These are phyloP conservation scores for Festucalex cinctus DNA, from an alignment of 2,113 vertebrate genomes.

Conservation along the genomic window DNA sequence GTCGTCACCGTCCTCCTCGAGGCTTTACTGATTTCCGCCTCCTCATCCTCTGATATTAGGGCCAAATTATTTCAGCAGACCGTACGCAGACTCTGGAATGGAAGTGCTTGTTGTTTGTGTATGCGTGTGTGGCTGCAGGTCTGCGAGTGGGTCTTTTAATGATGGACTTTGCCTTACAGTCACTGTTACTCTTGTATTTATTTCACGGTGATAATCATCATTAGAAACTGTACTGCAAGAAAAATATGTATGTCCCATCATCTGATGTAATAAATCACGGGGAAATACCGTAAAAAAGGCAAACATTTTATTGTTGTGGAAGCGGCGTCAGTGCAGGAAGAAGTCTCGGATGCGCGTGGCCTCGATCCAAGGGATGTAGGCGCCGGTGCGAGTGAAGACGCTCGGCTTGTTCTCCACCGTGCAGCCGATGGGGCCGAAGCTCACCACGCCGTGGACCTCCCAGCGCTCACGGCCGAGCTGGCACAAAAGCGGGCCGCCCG, in stretches of 20 bases:
- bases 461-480: slow-evolving; percentile 72
- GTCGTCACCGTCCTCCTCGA: slow-evolving; percentile 73
- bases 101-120: background rate
- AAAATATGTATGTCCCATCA: slow-evolving; percentile 17
- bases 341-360: slow-evolving; percentile 80
- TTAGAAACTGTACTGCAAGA: slow-evolving; percentile 5
- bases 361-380: slow-evolving; percentile 83
- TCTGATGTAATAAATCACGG: slow-evolving; percentile 4
- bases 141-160: background rate
- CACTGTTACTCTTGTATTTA: slow-evolving; percentile 48
- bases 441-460: slow-evolving; percentile 85
- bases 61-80: slow-evolving; percentile 38
- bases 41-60: slow-evolving; percentile 19
- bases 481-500: slow-evolving; percentile 79
- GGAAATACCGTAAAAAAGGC: background rate
- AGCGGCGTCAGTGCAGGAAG: slow-evolving; percentile 71
- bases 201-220: slow-evolving; percentile 11
- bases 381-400: slow-evolving; percentile 78
- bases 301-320: background rate
- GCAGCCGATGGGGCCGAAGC: slow-evolving; percentile 82
- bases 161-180: slow-evolving; percentile 13
- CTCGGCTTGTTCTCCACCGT: slow-evolving; percentile 83
- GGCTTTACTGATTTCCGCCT: slow-evolving; percentile 54
- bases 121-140: too few relatives aligned
- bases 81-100: background rate